A percentile compares a stretch with the other conserved stretches of the same genome.
Evolutionary conservation across 2,888 invertebrate species (phyloP).

Genomic region (Hyles lineata): DNA sequence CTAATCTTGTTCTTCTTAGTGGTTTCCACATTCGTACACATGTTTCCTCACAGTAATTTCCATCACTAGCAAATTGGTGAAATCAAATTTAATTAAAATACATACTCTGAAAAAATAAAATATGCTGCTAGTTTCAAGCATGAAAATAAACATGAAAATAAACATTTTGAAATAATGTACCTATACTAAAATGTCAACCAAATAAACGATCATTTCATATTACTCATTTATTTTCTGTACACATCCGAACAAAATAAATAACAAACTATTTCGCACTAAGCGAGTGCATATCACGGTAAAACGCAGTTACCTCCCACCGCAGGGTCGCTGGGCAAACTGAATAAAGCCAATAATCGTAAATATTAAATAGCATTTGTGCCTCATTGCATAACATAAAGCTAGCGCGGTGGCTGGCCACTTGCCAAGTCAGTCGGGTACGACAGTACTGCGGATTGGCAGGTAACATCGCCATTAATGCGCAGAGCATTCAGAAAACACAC

Average conservation of each 20-base stretch:
- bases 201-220: no score
- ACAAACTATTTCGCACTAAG: background rate
- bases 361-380: constrained; percentile 34
- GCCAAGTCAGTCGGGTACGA: constrained; percentile 36
- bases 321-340: constrained; percentile 44
- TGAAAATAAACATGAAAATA: no score
- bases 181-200: no score
- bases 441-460: constrained; percentile 33
- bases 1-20: no score
- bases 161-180: no score
- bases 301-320: constrained; percentile 8
- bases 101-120: no score
- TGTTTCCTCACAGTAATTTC: no score
- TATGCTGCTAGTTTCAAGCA: no score
- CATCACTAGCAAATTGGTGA: no score
- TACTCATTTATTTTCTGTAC: no score
- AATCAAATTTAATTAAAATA: no score
- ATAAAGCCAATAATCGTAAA: constrained; percentile 33
- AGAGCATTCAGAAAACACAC: background rate
- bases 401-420: constrained; percentile 31
- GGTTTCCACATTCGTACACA: no score
- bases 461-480: constrained; percentile 29
- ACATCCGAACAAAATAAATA: background rate
- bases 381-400: constrained; percentile 30
- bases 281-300: constrained; percentile 5